These are phyloP conservation scores for Scomber scombrus DNA, from an alignment of 2,113 vertebrate genomes.

Conservation along the genomic window DNA sequence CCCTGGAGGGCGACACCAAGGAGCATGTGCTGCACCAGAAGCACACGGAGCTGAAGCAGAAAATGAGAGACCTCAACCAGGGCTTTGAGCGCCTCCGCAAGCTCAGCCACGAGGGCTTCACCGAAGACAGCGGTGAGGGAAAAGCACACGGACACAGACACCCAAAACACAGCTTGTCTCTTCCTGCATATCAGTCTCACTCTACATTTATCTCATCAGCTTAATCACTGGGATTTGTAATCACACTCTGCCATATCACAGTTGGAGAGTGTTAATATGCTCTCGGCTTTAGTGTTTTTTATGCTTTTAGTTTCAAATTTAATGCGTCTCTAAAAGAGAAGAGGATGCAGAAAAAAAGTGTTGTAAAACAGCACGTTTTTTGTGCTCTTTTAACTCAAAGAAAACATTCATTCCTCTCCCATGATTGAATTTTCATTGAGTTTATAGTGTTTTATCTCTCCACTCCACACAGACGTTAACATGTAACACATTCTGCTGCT, in stretches of 20 bases:
- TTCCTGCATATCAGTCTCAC: constrained; percentile 8
- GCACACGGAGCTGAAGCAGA: constrained; percentile 92
- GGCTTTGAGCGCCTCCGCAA: constrained; percentile 92
- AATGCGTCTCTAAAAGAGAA: background rate
- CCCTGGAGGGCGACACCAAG: constrained; percentile 86
- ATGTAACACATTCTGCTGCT: background rate
- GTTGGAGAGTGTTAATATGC: background rate
- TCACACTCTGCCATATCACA: background rate
- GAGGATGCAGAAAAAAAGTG: background rate
- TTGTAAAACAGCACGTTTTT: constrained; percentile 13
- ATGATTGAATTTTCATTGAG: background rate
- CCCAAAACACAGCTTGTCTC: background rate
- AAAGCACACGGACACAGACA: background rate
- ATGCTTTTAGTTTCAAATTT: constrained; percentile 14
- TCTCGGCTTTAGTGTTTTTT: constrained; percentile 2
- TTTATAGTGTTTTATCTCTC: background rate
- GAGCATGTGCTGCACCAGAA: constrained; percentile 86
- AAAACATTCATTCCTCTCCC: background rate
- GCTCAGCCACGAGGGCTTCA: constrained; percentile 93
- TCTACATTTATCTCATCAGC: constrained; percentile 18
- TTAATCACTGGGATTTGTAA: constrained; percentile 30
- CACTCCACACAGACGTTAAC: too few relatives aligned
- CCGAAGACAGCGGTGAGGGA: constrained; percentile 86
- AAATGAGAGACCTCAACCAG: constrained; percentile 90
- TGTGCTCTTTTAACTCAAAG: background rate